These are phyloP conservation scores for Chloroceryle amazona DNA, from an alignment of 2,797 vertebrate species.

Conservation along the genomic window DNA sequence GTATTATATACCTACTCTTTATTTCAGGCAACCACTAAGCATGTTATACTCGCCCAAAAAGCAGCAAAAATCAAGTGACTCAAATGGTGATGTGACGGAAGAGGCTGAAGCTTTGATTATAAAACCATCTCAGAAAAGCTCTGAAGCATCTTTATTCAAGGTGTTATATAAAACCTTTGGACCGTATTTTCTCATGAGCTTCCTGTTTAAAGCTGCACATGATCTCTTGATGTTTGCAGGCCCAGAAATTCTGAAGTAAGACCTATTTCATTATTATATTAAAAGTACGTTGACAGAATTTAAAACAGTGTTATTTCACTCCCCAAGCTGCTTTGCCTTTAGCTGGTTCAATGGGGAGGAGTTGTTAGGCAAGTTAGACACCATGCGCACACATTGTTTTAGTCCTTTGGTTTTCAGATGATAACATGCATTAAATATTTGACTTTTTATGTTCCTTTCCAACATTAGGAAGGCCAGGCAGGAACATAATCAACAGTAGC, in stretches of 20 bases:
- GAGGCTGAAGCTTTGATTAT: constrained; percentile 91
- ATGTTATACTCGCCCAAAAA: constrained; percentile 83
- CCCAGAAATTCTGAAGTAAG: constrained; percentile 92
- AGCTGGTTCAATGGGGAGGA: not conserved
- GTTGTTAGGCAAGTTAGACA: not conserved
- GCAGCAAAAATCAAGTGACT: constrained; percentile 50
- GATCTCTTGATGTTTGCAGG: constrained; percentile 96
- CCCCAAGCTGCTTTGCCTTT: not conserved
- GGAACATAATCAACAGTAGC: not conserved
- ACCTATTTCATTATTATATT: not conserved
- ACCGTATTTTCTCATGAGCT: constrained; percentile 94
- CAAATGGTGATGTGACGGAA: constrained; percentile 80
- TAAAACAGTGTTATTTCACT: not conserved
- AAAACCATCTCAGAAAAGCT: constrained; percentile 78
- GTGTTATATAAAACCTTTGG: constrained; percentile 93
- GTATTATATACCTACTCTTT: not conserved
- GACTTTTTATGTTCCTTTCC: not conserved
- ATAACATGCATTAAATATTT: not conserved
- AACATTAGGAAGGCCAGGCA: not conserved
- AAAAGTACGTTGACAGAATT: not conserved
- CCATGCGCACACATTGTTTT: not conserved
- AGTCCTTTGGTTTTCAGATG: not conserved
- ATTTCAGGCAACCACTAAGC: constrained; percentile 79
- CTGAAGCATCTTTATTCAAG: constrained; percentile 89
- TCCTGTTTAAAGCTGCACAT: constrained; percentile 92